These are phyloP conservation scores for Hermaeophaga mercurialis DNA, from an alignment of 2,888 invertebrate genomes.

Conservation along the genomic window DNA sequence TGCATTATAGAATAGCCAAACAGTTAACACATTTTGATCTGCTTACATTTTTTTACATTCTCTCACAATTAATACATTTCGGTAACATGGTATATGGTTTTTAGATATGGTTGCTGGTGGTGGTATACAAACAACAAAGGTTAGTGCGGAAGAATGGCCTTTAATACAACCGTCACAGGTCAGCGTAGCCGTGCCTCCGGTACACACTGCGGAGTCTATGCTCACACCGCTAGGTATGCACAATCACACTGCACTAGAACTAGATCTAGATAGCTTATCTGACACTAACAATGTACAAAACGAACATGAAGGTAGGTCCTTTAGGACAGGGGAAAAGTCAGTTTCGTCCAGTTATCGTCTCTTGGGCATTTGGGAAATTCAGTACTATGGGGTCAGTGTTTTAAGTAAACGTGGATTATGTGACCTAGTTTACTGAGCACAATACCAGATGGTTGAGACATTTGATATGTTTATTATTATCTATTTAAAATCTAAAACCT, in stretches of 20 bases:
- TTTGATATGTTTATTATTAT: too few species aligned
- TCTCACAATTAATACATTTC: neutral
- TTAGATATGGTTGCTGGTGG: conserved; percentile 49
- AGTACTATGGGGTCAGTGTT: too few species aligned
- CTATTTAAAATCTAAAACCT: too few species aligned
- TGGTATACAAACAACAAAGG: conserved; percentile 59
- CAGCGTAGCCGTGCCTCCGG: conserved; percentile 72
- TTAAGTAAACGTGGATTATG: too few species aligned
- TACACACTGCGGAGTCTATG: conserved; percentile 77
- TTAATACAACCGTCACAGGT: conserved; percentile 76
- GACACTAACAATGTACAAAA: conserved; percentile 23
- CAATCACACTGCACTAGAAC: conserved; percentile 22
- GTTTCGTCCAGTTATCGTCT: too few species aligned
- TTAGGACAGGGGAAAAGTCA: neutral
- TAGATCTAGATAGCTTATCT: conserved; percentile 18
- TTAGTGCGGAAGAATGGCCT: conserved; percentile 66
- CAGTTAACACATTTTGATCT: neutral
- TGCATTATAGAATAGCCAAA: too few species aligned
- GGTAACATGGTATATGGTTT: conserved; percentile 29
- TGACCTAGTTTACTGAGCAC: too few species aligned
- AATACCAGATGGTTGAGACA: too few species aligned
- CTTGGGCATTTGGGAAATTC: too few species aligned
- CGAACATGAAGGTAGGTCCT: conserved; percentile 12
- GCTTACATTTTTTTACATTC: neutral
- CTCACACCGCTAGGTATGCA: conserved; percentile 74